Conservation (phyloP, 2,888 invertebrate genomes). For the Dryocosmus kuriphilus region DNA sequence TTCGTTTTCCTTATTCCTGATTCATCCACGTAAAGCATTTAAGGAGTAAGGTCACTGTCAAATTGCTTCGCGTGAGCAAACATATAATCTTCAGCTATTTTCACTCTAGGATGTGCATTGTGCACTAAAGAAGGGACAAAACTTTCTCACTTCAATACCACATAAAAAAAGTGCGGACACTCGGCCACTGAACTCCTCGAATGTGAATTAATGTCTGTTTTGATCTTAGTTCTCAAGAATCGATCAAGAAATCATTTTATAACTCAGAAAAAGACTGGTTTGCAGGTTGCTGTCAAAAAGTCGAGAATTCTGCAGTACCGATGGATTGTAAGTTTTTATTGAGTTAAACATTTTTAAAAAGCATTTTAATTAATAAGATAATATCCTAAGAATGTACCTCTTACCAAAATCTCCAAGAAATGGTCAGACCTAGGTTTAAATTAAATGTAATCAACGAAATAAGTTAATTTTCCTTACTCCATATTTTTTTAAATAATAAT, state of each 20-base stretch:
- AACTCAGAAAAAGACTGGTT: too few species aligned
- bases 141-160: constrained; percentile 6
- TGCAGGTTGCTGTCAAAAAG: too few species aligned
- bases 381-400: background rate
- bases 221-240: background rate
- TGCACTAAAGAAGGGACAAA: background rate
- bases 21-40: constrained; percentile 28
- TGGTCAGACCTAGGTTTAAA: background rate
- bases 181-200: background rate
- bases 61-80: constrained; percentile 36
- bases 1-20: constrained; percentile 22
- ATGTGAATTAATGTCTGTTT: background rate
- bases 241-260: background rate
- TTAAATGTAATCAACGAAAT: background rate
- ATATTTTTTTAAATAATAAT: background rate
- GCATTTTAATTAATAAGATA: too few species aligned
- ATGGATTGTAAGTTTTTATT: too few species aligned
- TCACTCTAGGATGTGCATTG: background rate
- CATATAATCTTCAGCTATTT: constrained; percentile 29
- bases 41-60: constrained; percentile 36
- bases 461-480: background rate
- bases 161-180: background rate
- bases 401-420: background rate
- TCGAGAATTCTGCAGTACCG: too few species aligned
- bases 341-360: too few species aligned